These are phyloP conservation scores for Araneus ventricosus DNA, from an alignment of 1,140 invertebrate genomes.

Conservation along the genomic window DNA sequence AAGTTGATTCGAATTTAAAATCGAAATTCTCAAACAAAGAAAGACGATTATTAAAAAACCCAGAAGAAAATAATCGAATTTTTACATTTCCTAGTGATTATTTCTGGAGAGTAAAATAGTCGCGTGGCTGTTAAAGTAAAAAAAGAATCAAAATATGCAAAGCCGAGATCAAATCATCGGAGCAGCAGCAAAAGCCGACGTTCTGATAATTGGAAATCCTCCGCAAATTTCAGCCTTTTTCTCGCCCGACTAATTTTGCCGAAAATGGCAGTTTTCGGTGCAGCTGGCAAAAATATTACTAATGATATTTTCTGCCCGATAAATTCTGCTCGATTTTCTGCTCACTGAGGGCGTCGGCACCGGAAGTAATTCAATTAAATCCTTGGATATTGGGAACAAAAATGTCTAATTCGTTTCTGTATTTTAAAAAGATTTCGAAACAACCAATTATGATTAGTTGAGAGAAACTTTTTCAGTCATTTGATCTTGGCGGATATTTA, in stretches of 20 bases:
- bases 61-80: neutral
- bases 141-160: neutral
- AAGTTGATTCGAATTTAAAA: neutral
- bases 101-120: neutral
- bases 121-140: neutral
- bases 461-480: neutral
- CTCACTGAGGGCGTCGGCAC: neutral
- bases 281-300: constrained; percentile 13
- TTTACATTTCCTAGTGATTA: neutral
- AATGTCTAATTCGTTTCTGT: neutral
- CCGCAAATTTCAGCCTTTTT: constrained; percentile 6
- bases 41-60: constrained; percentile 15
- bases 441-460: neutral
- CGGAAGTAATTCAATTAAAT: constrained; percentile 34
- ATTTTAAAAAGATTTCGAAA: neutral
- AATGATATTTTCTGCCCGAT: constrained; percentile 33
- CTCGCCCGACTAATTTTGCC: neutral
- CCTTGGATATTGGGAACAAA: neutral
- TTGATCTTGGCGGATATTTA: neutral
- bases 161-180: neutral
- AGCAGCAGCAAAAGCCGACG: neutral
- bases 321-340: constrained; percentile 4
- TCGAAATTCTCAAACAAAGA: neutral
- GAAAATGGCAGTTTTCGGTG: neutral
- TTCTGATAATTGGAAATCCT: constrained; percentile 13